phyloP scores from a whole-genome alignment of 2,888 invertebrate species.

The Sminthurides aquaticus region DNA sequence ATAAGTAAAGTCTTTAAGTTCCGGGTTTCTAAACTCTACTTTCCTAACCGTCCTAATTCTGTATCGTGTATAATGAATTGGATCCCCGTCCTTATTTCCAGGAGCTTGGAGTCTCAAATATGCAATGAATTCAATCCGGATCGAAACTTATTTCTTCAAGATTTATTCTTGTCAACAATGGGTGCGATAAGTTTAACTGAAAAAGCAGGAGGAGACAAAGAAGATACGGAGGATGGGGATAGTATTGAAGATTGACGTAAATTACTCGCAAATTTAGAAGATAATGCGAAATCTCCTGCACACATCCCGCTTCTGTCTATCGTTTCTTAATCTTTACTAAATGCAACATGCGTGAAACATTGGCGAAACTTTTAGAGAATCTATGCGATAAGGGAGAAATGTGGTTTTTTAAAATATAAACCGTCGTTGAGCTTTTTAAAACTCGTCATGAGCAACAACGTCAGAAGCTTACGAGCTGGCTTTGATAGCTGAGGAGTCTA shows the following conservation, averaged over 20 bases:
- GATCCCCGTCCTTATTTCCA: conserved; percentile 37
- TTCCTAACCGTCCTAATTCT: background rate
- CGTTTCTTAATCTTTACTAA: too few relatives aligned
- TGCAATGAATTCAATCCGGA: conserved; percentile 51
- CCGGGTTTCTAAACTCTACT: background rate
- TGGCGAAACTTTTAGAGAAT: too few relatives aligned
- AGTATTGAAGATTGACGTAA: background rate
- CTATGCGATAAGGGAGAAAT: too few relatives aligned
- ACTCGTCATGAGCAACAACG: too few relatives aligned
- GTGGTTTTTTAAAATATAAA: too few relatives aligned
- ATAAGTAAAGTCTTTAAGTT: conserved; percentile 46
- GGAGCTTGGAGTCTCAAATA: conserved; percentile 51
- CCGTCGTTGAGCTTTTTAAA: too few relatives aligned
- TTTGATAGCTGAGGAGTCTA: too few relatives aligned
- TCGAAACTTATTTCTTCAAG: conserved; percentile 62
- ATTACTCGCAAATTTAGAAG: too few relatives aligned
- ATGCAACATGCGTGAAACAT: too few relatives aligned
- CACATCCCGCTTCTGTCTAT: too few relatives aligned
- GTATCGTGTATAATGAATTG: background rate
- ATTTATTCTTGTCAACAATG: conserved; percentile 59
- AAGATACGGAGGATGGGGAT: conserved; percentile 4
- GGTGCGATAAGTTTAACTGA: conserved; percentile 12
- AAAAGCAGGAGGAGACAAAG: conserved; percentile 6
- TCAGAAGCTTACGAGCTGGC: too few relatives aligned
- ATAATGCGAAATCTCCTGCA: too few relatives aligned